Percentiles rank a stretch among this genome's conserved stretches.
Evolutionary conservation across 1,140 invertebrate genomes (phyloP).

Genomic region (Listronotus bonariensis): DNA sequence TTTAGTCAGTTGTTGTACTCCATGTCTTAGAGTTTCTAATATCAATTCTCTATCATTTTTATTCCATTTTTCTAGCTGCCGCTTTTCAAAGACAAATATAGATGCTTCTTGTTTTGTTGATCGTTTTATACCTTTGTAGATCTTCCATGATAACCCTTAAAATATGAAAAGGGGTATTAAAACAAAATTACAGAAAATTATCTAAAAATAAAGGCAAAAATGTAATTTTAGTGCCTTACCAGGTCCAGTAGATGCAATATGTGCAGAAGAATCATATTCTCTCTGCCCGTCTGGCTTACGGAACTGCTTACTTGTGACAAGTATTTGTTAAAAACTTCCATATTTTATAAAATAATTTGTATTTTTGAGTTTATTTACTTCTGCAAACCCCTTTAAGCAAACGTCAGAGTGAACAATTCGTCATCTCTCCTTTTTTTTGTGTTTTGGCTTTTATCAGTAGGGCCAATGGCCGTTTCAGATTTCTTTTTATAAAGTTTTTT

Average conservation of each 20-base stretch:
- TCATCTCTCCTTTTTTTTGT: too few relatives aligned
- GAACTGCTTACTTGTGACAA: conserved; percentile 78
- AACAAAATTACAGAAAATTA: background rate
- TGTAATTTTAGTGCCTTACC: conserved; percentile 58
- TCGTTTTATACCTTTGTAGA: conserved; percentile 91
- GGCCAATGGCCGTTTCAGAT: too few relatives aligned
- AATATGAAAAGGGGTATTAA: conserved; percentile 10
- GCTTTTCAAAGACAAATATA: conserved; percentile 96
- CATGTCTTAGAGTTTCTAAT: conserved; percentile 81
- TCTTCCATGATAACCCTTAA: conserved; percentile 90
- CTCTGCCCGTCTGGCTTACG: conserved; percentile 79
- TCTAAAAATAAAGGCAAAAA: background rate
- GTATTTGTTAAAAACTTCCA: conserved; percentile 82
- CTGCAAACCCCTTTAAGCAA: too few relatives aligned
- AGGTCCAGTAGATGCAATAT: conserved; percentile 90
- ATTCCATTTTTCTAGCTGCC: conserved; percentile 80
- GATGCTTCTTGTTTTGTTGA: conserved; percentile 94
- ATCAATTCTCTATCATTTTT: conserved; percentile 84
- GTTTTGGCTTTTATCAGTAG: too few relatives aligned
- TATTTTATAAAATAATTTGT: conserved; percentile 6
- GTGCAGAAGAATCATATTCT: conserved; percentile 90
- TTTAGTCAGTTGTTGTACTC: conserved; percentile 89
- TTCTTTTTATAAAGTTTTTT: too few relatives aligned
- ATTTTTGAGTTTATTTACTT: too few relatives aligned
- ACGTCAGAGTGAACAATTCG: too few relatives aligned